Base-by-base conservation (phyloP, 2,113 vertebrate genomes). In the Rhinoderma darwinii region DNA sequence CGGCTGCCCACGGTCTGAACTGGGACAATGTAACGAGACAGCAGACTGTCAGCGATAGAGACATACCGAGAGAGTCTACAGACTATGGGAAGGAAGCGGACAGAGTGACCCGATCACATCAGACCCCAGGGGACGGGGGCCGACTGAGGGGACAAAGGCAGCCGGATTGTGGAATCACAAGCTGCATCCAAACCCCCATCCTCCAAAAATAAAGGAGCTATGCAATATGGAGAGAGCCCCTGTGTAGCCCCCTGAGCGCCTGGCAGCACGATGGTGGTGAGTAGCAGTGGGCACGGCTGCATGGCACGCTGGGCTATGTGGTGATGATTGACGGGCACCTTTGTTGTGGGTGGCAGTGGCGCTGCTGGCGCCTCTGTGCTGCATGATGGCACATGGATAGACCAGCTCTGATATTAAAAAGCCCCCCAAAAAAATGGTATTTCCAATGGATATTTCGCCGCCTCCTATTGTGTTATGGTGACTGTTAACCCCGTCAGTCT, bases 1-100 rank as follows among this genome's bases (percentile, higher is more conserved):
- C 76, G 14, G 66, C 44, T 27, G 22, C 8, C 75, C 44, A 27
- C 75, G 50, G 84, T 79, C 84, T 80, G 76, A 81, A 73, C 70
- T 80, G 76, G 84, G 76, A 86, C 84, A 86, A 86, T 86, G 84
- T 81, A 80, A 80, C 25, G 50, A 86, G 77, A 84, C 68, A n/a
- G n/a, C n/a, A 76, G 72, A 51, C 76, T 80, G 84, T 73, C 84
- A 81, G 84, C 14, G 27, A 86, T 70, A 80, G 84, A 86, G 84
- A 86, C 47, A 27, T 25, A 30, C 63, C 22, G 50, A 70, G 61
- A 86, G 54, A 18, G 81, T 32, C 70, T 50, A 74, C 43, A 5
- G 75, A 37, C 17, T 25, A 63, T 76, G 73, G 73, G 54, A 5
- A 63, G n/a, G 18, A 3, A 0, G 14, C 44, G 5, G 0, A 15